phyloP scores from a whole-genome alignment of 2,888 invertebrate genomes.

The Sinhomidia bicolor region DNA sequence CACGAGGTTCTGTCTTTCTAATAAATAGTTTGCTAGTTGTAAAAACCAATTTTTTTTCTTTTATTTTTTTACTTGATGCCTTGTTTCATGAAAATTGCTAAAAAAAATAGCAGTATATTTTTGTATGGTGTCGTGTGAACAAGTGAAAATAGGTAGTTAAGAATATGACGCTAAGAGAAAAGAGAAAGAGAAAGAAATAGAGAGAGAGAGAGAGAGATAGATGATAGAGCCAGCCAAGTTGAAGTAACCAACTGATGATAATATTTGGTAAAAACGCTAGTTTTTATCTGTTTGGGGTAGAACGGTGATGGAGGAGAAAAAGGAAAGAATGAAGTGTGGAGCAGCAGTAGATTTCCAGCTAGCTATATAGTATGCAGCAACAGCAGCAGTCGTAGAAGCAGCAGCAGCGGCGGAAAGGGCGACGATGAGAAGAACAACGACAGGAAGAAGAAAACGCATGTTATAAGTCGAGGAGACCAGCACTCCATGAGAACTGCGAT shows the following conservation, averaged over 20 bases:
- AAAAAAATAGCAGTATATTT: too few relatives aligned
- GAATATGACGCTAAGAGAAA: too few relatives aligned
- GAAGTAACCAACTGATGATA: constrained; percentile 6
- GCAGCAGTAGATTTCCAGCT: not conserved
- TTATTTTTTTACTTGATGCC: not conserved
- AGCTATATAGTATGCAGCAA: not conserved
- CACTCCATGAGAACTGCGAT: constrained; percentile 61
- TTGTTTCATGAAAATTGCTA: not conserved
- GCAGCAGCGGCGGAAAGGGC: not conserved
- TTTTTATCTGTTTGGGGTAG: not conserved
- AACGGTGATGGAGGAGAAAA: not conserved
- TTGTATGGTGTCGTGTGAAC: too few relatives aligned
- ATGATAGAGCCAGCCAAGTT: not conserved
- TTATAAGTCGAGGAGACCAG: constrained; percentile 35
- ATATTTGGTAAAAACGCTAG: not conserved
- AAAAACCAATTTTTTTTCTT: not conserved
- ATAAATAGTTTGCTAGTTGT: not conserved
- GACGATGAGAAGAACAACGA: not conserved
- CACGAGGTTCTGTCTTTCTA: not conserved
- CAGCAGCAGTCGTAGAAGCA: not conserved
- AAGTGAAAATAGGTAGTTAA: too few relatives aligned
- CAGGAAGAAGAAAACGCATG: constrained; percentile 42
- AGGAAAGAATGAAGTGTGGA: not conserved
- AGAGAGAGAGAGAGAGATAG: not conserved
- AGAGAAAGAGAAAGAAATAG: not conserved